Base-by-base conservation (phyloP, 2,797 vertebrate species). In the Notamacropus eugenii region DNA sequence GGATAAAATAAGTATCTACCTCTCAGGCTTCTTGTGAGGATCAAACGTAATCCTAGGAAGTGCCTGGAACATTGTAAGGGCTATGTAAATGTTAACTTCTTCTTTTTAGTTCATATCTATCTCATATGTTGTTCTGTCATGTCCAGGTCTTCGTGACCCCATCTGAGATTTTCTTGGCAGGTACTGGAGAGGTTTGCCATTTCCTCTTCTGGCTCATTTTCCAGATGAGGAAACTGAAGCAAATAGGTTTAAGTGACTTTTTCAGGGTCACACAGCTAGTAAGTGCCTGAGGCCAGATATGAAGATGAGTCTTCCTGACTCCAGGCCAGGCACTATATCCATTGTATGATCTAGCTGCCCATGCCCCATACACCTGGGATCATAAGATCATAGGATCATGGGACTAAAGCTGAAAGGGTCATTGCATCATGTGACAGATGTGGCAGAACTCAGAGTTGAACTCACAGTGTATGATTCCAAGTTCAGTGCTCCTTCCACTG, bases 391-490 rank as follows among this genome's bases (percentile, higher is more conserved):
- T 46, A 10, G 67, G n/a, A 24, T 40, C 6, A 22, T 82, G 19
- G 67, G 46, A 40, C 16, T 82, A 40, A 82, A 54, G 28, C 14
- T 54, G 90, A 11, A 50, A 54, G 46, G 82, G 8, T 82, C 58
- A n/a, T 62, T 27, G 9, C 54, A 22, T 52, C 91, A 94, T 91
- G 94, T 96, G 90, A 87, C 9, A 59, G 90, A n/a, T 19, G 54
- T 92, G 52, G n/a, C 40, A 59, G 13, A 31, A 55, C n/a, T 91
- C 74, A 95, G 24, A 93, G 58, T 91, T 6, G 16, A 95, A 11
- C 74, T 57, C n/a, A 16, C 19, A 50, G 87, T n/a, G 40, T 93
- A 50, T 27, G 24, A 92, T 9, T 55, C 13, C 67, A 58, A 92
- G 56, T 67, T 54, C 13, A 90, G 54, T 4, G n/a, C 52, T 92